A percentile compares a stretch with the other conserved stretches of the same genome.
Evolutionary conservation across 1,140 invertebrate genomes (phyloP).

Genomic region (Drosophila burlai): DNA sequence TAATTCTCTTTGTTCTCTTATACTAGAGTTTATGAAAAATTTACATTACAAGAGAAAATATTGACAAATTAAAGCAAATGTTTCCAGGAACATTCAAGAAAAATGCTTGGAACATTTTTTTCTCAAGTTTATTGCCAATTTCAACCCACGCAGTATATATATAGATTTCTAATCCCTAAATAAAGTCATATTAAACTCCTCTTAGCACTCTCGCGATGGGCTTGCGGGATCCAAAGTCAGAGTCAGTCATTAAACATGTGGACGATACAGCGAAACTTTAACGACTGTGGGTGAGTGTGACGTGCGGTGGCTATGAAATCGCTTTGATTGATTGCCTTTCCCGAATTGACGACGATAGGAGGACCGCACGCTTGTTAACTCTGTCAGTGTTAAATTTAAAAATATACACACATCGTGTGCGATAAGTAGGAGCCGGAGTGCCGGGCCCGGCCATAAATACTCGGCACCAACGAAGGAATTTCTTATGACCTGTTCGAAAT

Average conservation of each 20-base stretch:
- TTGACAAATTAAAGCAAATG: neutral
- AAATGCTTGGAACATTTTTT: neutral
- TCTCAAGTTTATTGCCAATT: neutral
- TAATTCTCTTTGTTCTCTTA: neutral
- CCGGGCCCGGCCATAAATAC: conserved; percentile 61
- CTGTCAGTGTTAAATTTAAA: conserved; percentile 61
- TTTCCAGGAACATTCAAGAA: neutral
- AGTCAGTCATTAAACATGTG: conserved; percentile 33
- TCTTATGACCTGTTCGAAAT: conserved; percentile 9
- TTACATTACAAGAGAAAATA: neutral
- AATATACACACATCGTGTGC: conserved; percentile 33
- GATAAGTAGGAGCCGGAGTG: conserved; percentile 47
- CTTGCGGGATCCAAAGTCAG: conserved; percentile 19
- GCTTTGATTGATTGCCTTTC: conserved; percentile 65
- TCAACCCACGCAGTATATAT: neutral
- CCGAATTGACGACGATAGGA: conserved; percentile 52
- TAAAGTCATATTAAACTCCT: neutral
- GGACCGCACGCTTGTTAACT: conserved; percentile 47
- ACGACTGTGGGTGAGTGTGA: conserved; percentile 32
- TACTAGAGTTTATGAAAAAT: neutral
- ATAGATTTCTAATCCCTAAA: neutral
- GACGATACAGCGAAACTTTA: conserved; percentile 38
- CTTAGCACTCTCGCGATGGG: conserved; percentile 17
- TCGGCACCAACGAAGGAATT: conserved; percentile 32
- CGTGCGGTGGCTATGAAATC: conserved; percentile 43